These are phyloP conservation scores for Aphaenogaster rudis DNA, from an alignment of 1,140 invertebrate species.

Conservation along the genomic window DNA sequence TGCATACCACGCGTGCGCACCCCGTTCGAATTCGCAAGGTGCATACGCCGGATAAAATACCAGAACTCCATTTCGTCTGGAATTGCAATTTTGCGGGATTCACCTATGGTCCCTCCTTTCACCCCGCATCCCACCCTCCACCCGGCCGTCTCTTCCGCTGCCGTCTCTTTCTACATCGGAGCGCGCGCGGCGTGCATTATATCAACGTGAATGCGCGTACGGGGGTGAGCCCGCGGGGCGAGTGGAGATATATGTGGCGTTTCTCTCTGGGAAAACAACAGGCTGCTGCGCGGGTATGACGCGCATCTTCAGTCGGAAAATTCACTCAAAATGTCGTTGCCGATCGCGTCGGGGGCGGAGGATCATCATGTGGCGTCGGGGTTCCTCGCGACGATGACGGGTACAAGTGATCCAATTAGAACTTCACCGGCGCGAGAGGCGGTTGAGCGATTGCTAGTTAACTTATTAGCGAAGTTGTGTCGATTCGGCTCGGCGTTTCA, in stretches of 20 bases:
- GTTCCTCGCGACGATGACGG: conserved; percentile 20
- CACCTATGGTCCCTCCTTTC: conserved; percentile 44
- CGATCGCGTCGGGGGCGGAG: neutral
- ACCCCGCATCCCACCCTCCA: neutral
- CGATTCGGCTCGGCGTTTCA: conserved; percentile 53
- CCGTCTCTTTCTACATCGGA: conserved; percentile 28
- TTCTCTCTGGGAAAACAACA: conserved; percentile 64
- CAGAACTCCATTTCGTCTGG: conserved; percentile 68
- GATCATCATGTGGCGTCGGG: neutral
- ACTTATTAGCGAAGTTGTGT: conserved; percentile 62
- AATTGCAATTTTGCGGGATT: conserved; percentile 68
- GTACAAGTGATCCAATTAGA: conserved; percentile 61
- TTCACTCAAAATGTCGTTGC: conserved; percentile 54
- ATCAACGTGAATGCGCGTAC: conserved; percentile 51
- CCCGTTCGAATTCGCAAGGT: conserved; percentile 70
- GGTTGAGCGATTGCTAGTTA: conserved; percentile 59
- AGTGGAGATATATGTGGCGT: conserved; percentile 36
- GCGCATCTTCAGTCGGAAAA: conserved; percentile 62
- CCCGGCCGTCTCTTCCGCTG: neutral
- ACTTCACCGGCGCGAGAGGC: conserved; percentile 40
- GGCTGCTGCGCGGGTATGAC: conserved; percentile 36
- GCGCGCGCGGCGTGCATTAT: conserved; percentile 41
- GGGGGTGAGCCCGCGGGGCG: conserved; percentile 28
- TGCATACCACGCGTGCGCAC: conserved; percentile 51
- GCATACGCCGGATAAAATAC: conserved; percentile 65